phyloP scores from a whole-genome alignment of 2,888 invertebrate genomes.

The Harpalus rubripes region DNA sequence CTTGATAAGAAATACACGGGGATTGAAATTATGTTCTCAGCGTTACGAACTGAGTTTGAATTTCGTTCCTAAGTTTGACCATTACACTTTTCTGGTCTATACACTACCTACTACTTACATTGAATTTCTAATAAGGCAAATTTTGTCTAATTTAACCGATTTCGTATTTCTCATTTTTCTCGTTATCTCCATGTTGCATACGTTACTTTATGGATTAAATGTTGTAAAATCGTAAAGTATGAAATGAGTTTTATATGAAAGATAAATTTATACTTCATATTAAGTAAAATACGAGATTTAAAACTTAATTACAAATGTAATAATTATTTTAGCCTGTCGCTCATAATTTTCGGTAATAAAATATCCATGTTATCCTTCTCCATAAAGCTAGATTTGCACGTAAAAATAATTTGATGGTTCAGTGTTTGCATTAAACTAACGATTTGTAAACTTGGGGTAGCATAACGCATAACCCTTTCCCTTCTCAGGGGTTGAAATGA shows the following conservation, averaged over 20 bases:
- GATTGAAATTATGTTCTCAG: no score
- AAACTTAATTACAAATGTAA: constrained; percentile 27
- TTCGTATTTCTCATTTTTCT: no score
- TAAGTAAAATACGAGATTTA: constrained; percentile 14
- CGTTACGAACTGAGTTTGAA: no score
- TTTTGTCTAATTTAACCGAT: no score
- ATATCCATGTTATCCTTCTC: constrained; percentile 12
- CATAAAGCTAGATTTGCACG: constrained; percentile 25
- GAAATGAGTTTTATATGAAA: constrained; percentile 19
- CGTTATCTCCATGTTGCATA: no score
- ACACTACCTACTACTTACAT: no score
- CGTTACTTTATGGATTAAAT: neutral
- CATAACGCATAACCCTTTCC: neutral
- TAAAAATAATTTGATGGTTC: constrained; percentile 39
- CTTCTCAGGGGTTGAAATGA: neutral
- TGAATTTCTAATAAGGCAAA: no score
- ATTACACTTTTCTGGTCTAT: no score
- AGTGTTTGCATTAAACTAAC: constrained; percentile 51
- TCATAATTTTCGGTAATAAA: constrained; percentile 5
- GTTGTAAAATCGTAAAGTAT: neutral
- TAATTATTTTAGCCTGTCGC: constrained; percentile 16
- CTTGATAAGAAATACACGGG: no score
- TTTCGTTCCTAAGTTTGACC: no score
- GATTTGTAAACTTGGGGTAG: constrained; percentile 57
- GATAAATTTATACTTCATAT: constrained; percentile 16